Conservation (phyloP, 1,140 invertebrate genomes). For the Scaptomyza montana region DNA sequence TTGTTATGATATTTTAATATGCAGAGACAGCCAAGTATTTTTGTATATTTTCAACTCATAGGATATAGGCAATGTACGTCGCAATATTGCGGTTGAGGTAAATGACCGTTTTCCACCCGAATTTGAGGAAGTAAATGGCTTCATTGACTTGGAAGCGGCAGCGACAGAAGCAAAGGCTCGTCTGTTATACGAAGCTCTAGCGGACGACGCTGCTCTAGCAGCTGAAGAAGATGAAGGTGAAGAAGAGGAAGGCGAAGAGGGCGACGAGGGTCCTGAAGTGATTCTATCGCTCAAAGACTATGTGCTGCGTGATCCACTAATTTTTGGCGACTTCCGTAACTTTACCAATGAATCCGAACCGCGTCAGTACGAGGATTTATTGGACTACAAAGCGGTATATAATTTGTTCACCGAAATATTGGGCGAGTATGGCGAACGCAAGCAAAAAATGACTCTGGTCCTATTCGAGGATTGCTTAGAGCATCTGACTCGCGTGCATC, state of each 20-base stretch:
- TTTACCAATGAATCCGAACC: constrained; percentile 90
- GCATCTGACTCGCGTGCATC: constrained; percentile 93
- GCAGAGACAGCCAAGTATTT: not conserved
- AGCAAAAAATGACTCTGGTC: constrained; percentile 89
- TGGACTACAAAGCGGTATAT: constrained; percentile 94
- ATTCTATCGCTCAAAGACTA: constrained; percentile 68
- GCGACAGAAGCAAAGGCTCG: constrained; percentile 65
- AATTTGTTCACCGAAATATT: constrained; percentile 94
- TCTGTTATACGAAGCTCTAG: constrained; percentile 47
- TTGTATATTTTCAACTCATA: not conserved
- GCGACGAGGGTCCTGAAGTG: constrained; percentile 35
- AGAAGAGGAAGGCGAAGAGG: constrained; percentile 57
- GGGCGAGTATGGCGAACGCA: constrained; percentile 92
- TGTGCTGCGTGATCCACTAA: constrained; percentile 90
- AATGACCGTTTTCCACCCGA: constrained; percentile 83
- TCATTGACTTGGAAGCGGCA: constrained; percentile 58
- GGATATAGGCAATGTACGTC: constrained; percentile 70
- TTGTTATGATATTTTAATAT: not conserved
- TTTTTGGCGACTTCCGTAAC: constrained; percentile 95
- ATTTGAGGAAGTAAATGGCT: constrained; percentile 69
- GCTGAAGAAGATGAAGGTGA: constrained; percentile 46
- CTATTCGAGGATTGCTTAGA: constrained; percentile 95
- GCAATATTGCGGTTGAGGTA: constrained; percentile 85
- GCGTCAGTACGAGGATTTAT: constrained; percentile 93
- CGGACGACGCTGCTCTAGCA: constrained; percentile 17